Evolutionary conservation across 2,888 invertebrate species (phyloP), one percentile per base, ranked within the genome.

Genomic region (Brachyptera putata): DNA sequence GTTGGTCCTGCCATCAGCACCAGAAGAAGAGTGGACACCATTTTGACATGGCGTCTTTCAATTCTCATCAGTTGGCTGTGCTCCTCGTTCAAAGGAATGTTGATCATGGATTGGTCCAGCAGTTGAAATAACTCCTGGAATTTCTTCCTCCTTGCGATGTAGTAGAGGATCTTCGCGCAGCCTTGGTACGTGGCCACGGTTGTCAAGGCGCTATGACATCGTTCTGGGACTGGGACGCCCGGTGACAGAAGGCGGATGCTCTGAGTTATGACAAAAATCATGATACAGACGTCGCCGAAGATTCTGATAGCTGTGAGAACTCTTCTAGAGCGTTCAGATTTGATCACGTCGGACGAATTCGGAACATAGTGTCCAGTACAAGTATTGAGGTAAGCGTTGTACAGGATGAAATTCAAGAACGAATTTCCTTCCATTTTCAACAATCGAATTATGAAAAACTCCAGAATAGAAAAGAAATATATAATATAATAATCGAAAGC

Each of bases 131-230:
- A 13, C 18, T 36, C 18, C 3, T 36, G 26, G 46, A 58, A 58
- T 13, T 22, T 26, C 21, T 21, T 36, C 36, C 22, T 25, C 9
- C 16, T 24, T 5, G 34, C 24, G n/a, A 34, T 16, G n/a, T 36
- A 24, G 22, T 58, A 34, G 1, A 58, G 14, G 1, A 34, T n/a
- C 34, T 49, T 48, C n/a, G 30, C 21, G n/a, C 9, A 18, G 3
- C 22, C 26, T 16, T 58, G 48, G 58, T 37, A n/a, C 7, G 50
- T 39, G 5, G 59, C 53, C 16, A 59, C 39, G 41, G 25, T 50
- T 1, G 37, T 37, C 41, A 53, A 37, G 13, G 30, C 50, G 13
- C 39, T 41, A 24, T 18, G 53, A 41, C 59, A 50, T 1, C 59
- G 39, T 16, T 59, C 53, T 3, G 11, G 39, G 2, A 39, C 25